phyloP scores from a whole-genome alignment of 2,113 vertebrate species.

The Oophaga pumilio region DNA sequence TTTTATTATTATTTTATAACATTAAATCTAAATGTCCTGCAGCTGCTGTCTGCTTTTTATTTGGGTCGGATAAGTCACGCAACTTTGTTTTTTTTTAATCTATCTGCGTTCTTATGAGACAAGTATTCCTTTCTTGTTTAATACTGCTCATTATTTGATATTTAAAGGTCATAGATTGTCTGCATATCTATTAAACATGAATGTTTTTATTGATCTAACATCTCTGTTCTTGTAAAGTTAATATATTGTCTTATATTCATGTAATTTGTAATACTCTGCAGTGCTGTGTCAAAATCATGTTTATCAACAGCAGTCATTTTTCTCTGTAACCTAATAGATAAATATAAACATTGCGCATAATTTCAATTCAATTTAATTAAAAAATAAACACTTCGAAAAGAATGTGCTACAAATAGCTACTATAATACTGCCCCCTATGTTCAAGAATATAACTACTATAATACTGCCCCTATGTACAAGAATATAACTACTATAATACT shows the following conservation, averaged over 20 bases:
- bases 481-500: slow-evolving; percentile 14
- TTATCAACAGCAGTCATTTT: background rate
- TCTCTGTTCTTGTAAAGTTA: background rate
- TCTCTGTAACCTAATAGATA: background rate
- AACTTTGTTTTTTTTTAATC: background rate
- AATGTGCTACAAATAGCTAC: background rate
- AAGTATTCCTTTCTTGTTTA: background rate
- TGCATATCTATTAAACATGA: background rate
- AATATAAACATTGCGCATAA: background rate
- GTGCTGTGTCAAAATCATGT: background rate
- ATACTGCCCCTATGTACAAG: background rate
- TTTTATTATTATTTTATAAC: background rate
- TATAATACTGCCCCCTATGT: background rate
- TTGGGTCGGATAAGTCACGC: background rate
- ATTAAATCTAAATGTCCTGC: background rate
- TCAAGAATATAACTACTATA: background rate
- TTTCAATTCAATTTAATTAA: background rate
- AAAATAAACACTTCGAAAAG: no score
- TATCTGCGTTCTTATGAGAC: background rate
- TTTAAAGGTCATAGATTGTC: background rate
- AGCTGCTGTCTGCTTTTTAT: background rate
- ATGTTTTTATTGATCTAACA: background rate
- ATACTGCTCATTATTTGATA: background rate
- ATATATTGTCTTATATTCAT: background rate
- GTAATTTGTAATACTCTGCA: background rate